Base-by-base conservation (phyloP, 2,888 invertebrate genomes). In the Lycophotia porphyrea region DNA sequence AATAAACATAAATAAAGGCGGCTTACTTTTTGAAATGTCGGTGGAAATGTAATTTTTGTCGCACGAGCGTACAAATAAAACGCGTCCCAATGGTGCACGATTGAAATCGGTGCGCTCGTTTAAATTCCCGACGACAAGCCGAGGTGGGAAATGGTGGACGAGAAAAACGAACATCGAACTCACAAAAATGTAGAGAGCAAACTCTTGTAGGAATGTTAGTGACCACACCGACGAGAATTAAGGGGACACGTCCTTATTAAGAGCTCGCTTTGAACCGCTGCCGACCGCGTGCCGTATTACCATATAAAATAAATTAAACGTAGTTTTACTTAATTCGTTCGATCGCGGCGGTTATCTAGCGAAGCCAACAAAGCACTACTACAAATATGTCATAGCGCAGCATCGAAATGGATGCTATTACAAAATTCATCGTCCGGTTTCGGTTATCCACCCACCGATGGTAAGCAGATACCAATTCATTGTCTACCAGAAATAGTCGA, bases 161-260 rank as follows among this genome's bases (percentile, higher is more conserved):
- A 92, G 93, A 94, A 94, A 95, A 95, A 95, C 92, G 90, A 93
- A 84, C 86, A 87, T 74, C 78, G 77, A 89, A 92, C 91, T 90
- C 88, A 93, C 92, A 94, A 95, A 95, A 94, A 95, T 94, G 93
- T 91, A 88, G 90, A 94, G 93, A 94, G 96, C 94, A 92, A 93
- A 94, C 93, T 92, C 93, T 93, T 95, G 96, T 96, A 90, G 93
- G 95, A 94, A 95, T 95, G 94, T 92, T 88, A 90, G 92, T 90
- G 92, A 92, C 91, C 91, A 91, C 92, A 88, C 90, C 91, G 91
- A 87, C 89, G 90, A 85, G 91, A 92, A 92, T 92, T 90, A 91
- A 91, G 88, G 88, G 91, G 92, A 94, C 95, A 93, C 92, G 93
- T 92, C 93, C 93, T 93, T 93, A 94, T 93, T 94, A 92, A 93